phyloP scores from a whole-genome alignment of 2,797 vertebrate species.

The Rhabdophis nuchalis region DNA sequence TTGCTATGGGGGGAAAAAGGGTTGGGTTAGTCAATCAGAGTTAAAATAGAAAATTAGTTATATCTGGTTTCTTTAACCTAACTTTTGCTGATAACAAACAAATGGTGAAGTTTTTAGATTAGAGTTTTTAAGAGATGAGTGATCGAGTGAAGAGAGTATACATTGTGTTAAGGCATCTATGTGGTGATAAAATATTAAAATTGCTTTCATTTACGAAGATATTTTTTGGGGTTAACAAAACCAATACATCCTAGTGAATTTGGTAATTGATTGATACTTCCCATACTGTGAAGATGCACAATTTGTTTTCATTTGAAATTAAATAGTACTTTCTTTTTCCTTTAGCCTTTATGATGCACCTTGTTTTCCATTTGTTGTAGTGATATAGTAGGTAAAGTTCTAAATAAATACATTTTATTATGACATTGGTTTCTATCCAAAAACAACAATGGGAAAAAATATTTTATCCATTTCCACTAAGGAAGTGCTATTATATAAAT shows the following conservation, averaged over 20 bases:
- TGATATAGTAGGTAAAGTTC: constrained; percentile 49
- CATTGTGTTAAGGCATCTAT: not conserved
- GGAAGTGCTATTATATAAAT: constrained; percentile 42
- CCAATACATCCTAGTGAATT: not conserved
- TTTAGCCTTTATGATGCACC: not conserved
- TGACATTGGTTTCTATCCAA: constrained; percentile 45
- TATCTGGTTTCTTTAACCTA: not conserved
- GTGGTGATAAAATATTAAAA: not conserved
- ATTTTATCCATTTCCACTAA: constrained; percentile 38
- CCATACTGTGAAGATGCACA: not conserved
- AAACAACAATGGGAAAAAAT: constrained; percentile 53
- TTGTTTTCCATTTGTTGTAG: constrained; percentile 36
- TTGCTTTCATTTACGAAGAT: not conserved
- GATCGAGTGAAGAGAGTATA: not conserved
- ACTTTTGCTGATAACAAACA: not conserved
- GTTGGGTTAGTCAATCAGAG: not conserved
- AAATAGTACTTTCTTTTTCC: not conserved
- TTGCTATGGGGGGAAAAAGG: not conserved
- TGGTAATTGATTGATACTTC: not conserved
- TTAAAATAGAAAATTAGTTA: not conserved
- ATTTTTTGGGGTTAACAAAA: not conserved
- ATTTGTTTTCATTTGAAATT: not conserved
- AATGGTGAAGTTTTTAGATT: not conserved
- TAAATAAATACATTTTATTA: not conserved
- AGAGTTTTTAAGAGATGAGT: not conserved